Conservation (phyloP, 2,888 invertebrate genomes). For the Hydriomena furcata region DNA sequence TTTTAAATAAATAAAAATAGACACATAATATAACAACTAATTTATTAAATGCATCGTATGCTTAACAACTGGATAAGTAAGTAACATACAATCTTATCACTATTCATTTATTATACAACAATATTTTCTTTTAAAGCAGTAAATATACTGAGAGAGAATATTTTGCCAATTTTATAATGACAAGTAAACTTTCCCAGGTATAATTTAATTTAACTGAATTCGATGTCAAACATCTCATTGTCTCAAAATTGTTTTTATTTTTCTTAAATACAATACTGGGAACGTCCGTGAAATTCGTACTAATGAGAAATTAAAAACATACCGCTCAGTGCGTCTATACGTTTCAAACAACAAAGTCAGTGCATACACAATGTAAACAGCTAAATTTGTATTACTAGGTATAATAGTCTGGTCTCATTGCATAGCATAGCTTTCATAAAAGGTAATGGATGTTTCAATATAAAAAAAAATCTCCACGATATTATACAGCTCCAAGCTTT, state of each 20-base stretch:
- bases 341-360: neutral
- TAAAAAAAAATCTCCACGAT: too few species aligned
- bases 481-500: too few species aligned
- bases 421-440: neutral
- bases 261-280: conserved; percentile 38
- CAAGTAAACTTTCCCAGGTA: conserved; percentile 31
- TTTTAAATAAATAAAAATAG: conserved; percentile 1
- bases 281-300: conserved; percentile 29
- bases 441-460: too few species aligned
- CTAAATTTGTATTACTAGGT: too few species aligned
- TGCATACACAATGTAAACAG: neutral
- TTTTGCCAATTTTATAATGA: conserved; percentile 8
- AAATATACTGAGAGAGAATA: neutral
- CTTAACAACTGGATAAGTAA: neutral
- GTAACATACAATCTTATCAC: too few species aligned
- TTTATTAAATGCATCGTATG: conserved; percentile 1
- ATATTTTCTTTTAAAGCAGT: too few species aligned
- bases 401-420: too few species aligned
- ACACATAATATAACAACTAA: neutral
- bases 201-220: conserved; percentile 27
- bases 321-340: neutral
- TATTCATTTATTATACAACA: too few species aligned
- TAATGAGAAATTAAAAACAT: conserved; percentile 27
- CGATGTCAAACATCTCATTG: conserved; percentile 34
- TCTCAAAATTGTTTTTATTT: conserved; percentile 29